Evolutionary conservation across 2,888 invertebrate genomes (phyloP).

Genomic region (Doris montereyensis): DNA sequence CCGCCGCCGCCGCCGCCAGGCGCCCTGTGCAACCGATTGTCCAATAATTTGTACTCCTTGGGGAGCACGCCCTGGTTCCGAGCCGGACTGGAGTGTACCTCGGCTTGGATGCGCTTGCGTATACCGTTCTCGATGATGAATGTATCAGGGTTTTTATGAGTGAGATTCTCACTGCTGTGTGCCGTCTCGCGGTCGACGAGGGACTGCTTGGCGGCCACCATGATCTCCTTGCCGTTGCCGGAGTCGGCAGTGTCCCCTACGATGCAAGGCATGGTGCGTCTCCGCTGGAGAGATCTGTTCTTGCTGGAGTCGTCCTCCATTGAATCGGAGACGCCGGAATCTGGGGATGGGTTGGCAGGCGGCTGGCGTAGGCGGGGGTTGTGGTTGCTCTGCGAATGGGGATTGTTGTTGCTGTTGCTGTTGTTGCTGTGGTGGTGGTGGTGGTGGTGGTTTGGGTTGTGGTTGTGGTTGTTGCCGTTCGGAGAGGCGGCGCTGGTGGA

Average conservation of each 20-base stretch:
- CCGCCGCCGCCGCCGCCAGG: conserved; percentile 24
- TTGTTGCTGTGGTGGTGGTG: too few relatives aligned
- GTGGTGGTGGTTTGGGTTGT: neutral
- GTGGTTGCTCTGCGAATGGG: conserved; percentile 36
- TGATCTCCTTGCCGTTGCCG: neutral
- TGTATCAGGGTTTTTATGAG: conserved; percentile 62
- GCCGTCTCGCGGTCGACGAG: conserved; percentile 55
- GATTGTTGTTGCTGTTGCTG: conserved; percentile 27
- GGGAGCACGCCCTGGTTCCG: conserved; percentile 51
- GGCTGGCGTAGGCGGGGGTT: conserved; percentile 37
- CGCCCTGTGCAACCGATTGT: conserved; percentile 42
- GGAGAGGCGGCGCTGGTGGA: conserved; percentile 25
- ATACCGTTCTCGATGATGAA: conserved; percentile 72
- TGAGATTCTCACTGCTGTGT: conserved; percentile 64
- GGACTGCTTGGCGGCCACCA: conserved; percentile 33
- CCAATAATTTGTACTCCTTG: conserved; percentile 83
- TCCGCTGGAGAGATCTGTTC: conserved; percentile 60
- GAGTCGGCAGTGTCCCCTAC: conserved; percentile 47
- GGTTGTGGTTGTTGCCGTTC: neutral
- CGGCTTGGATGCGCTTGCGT: conserved; percentile 68
- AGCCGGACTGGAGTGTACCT: conserved; percentile 51
- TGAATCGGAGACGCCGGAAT: conserved; percentile 67
- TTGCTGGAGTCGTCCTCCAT: conserved; percentile 59
- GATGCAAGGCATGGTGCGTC: conserved; percentile 69
- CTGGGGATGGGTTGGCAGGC: conserved; percentile 61